These are phyloP conservation scores for Murina feae DNA, from an alignment of 2,113 vertebrate genomes.

Conservation along the genomic window DNA sequence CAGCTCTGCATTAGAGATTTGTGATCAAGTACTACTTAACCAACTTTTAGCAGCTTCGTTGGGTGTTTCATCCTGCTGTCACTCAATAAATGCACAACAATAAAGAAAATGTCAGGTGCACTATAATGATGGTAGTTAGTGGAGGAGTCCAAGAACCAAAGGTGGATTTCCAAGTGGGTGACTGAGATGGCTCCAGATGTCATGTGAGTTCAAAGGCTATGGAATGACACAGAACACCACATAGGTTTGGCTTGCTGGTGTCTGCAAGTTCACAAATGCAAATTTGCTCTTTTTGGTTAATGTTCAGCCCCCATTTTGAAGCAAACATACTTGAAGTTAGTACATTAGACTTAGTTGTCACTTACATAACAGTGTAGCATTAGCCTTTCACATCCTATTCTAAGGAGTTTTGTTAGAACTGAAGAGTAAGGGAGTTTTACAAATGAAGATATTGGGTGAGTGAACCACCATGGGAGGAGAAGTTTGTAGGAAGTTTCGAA, in stretches of 20 bases:
- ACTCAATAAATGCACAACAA: conserved; percentile 22
- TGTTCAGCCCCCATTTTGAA: neutral
- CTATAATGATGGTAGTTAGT: neutral
- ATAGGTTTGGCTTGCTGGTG: neutral
- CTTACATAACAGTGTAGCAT: neutral
- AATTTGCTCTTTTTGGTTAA: neutral
- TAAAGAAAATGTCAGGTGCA: neutral
- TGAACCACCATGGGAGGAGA: neutral
- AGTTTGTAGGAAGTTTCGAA: neutral
- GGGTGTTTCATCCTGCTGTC: conserved; percentile 6
- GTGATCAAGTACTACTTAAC: conserved; percentile 50
- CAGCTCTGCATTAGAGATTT: conserved; percentile 51
- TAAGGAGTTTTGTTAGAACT: neutral
- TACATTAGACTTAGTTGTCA: neutral
- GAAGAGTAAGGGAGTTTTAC: neutral
- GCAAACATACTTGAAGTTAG: neutral
- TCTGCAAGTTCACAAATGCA: neutral
- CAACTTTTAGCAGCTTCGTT: conserved; percentile 52
- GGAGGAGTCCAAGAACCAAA: neutral
- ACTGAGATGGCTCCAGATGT: neutral
- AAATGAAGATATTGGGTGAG: neutral
- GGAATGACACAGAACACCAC: neutral
- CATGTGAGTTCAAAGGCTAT: neutral
- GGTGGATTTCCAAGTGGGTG: neutral
- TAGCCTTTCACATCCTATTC: neutral